These are phyloP conservation scores for Amphipoea lucens DNA, from an alignment of 2,888 invertebrate species.

Conservation along the genomic window DNA sequence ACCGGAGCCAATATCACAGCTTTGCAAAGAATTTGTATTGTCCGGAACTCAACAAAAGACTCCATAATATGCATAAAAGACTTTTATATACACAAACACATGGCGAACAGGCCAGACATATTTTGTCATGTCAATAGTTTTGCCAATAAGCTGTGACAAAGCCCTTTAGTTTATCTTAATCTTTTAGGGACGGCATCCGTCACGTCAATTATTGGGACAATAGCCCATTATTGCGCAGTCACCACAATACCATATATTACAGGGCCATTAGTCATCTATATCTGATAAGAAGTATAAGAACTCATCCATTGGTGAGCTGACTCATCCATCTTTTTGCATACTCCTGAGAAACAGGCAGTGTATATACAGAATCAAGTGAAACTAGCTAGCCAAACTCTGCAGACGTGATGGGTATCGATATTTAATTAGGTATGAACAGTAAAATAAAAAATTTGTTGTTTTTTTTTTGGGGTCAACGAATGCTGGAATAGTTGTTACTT, in stretches of 20 bases:
- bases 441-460: not conserved
- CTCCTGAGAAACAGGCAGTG: constrained; percentile 67
- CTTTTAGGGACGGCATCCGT: constrained; percentile 72
- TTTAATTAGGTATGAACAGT: not conserved
- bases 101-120: constrained; percentile 55
- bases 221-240: constrained; percentile 75
- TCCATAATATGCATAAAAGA: constrained; percentile 41
- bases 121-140: constrained; percentile 58
- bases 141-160: constrained; percentile 66
- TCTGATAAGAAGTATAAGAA: constrained; percentile 78
- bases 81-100: constrained; percentile 54
- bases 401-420: not conserved
- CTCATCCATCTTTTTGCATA: constrained; percentile 81
- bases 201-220: constrained; percentile 79
- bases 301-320: constrained; percentile 72
- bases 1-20: constrained; percentile 22
- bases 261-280: constrained; percentile 77
- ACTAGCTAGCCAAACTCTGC: not conserved
- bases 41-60: constrained; percentile 47
- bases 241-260: constrained; percentile 74
- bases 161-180: constrained; percentile 77
- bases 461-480: not conserved
- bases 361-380: not conserved
- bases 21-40: constrained; percentile 45
- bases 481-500: not conserved